Percentiles rank a stretch among this genome's conserved stretches.
Evolutionary conservation across 2,888 invertebrate genomes (phyloP).

Genomic region (Blastobasis adustella): DNA sequence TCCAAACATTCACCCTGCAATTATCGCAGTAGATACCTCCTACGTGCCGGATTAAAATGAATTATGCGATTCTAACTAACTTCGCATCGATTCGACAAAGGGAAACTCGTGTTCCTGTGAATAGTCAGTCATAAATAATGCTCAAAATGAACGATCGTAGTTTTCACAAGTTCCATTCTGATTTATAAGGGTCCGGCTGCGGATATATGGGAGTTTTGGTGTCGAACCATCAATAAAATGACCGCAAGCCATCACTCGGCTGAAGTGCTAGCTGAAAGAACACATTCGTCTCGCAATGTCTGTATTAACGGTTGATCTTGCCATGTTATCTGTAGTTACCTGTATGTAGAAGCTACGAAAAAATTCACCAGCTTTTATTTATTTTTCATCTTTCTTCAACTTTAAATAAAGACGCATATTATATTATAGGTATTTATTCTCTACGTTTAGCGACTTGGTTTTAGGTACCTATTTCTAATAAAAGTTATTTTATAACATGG

Average conservation of each 20-base stretch:
- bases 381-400: too few relatives aligned
- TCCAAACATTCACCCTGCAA: too few relatives aligned
- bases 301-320: neutral
- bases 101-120: neutral
- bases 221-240: slow-evolving; percentile 52
- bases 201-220: slow-evolving; percentile 41
- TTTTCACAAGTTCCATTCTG: slow-evolving; percentile 39
- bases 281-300: slow-evolving; percentile 11
- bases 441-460: too few relatives aligned
- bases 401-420: too few relatives aligned
- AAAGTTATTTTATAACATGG: too few relatives aligned
- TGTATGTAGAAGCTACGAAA: too few relatives aligned
- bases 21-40: too few relatives aligned
- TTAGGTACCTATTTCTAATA: too few relatives aligned
- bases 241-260: slow-evolving; percentile 41
- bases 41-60: too few relatives aligned
- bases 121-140: slow-evolving; percentile 25
- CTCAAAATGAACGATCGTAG: slow-evolving; percentile 46
- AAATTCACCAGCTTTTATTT: too few relatives aligned
- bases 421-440: too few relatives aligned
- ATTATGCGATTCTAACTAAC: slow-evolving; percentile 1
- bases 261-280: slow-evolving; percentile 11
- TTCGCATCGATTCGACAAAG: neutral
- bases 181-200: slow-evolving; percentile 50
- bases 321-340: too few relatives aligned